A percentile compares a stretch with the other conserved stretches of the same genome.
phyloP scores from a whole-genome alignment of 2,888 invertebrate genomes.

The Napeogenes inachia region DNA sequence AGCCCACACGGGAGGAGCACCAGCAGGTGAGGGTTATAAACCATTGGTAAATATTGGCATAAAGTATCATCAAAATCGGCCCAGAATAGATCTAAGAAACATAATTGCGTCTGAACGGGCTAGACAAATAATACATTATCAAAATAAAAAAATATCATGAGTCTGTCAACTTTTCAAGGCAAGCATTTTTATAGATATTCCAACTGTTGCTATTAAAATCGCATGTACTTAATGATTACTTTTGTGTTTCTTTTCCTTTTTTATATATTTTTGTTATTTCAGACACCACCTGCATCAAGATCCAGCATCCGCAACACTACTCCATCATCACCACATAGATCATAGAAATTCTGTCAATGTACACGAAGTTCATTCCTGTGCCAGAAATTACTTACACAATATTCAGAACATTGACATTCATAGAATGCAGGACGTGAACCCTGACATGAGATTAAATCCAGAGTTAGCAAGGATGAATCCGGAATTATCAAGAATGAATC shows the following conservation, averaged over 20 bases:
- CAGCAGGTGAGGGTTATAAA: conserved; percentile 44
- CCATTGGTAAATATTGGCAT: conserved; percentile 1
- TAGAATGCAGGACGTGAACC: conserved; percentile 37
- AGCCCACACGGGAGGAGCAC: conserved; percentile 83
- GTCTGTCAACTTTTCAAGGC: too few relatives aligned
- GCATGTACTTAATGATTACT: too few relatives aligned
- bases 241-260: too few relatives aligned
- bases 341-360: conserved; percentile 46
- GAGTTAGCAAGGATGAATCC: conserved; percentile 39
- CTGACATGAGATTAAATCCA: conserved; percentile 39
- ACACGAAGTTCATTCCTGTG: conserved; percentile 52
- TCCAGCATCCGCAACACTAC: conserved; percentile 66
- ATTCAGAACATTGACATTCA: conserved; percentile 32
- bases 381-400: conserved; percentile 42
- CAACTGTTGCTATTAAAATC: too few relatives aligned
- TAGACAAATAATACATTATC: too few relatives aligned
- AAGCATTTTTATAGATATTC: too few relatives aligned
- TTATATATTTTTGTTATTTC: conserved; percentile 23
- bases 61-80: too few relatives aligned
- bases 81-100: not conserved
- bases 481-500: conserved; percentile 34
- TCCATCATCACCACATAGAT: conserved; percentile 66
- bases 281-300: conserved; percentile 68
- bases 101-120: not conserved
- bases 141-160: too few relatives aligned